Evolutionary conservation across 2,888 invertebrate species (phyloP).

Genomic region (Hyppa rectilinea): DNA sequence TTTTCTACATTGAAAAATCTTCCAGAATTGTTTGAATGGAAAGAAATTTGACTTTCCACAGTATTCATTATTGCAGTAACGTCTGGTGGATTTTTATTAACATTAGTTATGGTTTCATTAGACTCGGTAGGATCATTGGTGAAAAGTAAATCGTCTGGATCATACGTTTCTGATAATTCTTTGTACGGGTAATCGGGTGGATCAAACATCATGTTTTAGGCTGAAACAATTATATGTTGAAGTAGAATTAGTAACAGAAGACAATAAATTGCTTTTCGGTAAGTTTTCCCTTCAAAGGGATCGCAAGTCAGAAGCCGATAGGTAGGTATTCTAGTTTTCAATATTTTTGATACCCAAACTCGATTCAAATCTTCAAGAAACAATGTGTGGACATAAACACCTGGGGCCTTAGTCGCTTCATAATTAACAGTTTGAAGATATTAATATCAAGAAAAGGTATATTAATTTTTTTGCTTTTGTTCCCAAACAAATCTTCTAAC

Average conservation of each 20-base stretch:
- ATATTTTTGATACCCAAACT: too few relatives aligned
- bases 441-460: too few relatives aligned
- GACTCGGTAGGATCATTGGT: slow-evolving; percentile 66
- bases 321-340: too few relatives aligned
- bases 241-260: neutral
- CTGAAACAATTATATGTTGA: slow-evolving; percentile 55
- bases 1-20: slow-evolving; percentile 78
- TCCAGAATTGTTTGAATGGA: slow-evolving; percentile 80
- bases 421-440: too few relatives aligned
- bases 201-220: slow-evolving; percentile 84
- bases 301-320: too few relatives aligned
- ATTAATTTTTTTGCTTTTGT: too few relatives aligned
- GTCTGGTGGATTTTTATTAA: slow-evolving; percentile 52
- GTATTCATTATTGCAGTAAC: slow-evolving; percentile 65
- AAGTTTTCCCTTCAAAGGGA: too few relatives aligned
- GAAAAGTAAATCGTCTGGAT: slow-evolving; percentile 80
- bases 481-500: too few relatives aligned
- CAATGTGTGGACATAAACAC: too few relatives aligned
- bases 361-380: too few relatives aligned
- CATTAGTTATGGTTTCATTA: slow-evolving; percentile 50
- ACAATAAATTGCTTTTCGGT: too few relatives aligned
- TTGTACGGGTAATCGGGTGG: slow-evolving; percentile 87
- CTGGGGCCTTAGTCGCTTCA: too few relatives aligned
- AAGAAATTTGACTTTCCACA: slow-evolving; percentile 76
- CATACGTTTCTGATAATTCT: slow-evolving; percentile 83